These are phyloP conservation scores for Athalia cordata DNA, from an alignment of 2,888 invertebrate genomes.

Conservation along the genomic window DNA sequence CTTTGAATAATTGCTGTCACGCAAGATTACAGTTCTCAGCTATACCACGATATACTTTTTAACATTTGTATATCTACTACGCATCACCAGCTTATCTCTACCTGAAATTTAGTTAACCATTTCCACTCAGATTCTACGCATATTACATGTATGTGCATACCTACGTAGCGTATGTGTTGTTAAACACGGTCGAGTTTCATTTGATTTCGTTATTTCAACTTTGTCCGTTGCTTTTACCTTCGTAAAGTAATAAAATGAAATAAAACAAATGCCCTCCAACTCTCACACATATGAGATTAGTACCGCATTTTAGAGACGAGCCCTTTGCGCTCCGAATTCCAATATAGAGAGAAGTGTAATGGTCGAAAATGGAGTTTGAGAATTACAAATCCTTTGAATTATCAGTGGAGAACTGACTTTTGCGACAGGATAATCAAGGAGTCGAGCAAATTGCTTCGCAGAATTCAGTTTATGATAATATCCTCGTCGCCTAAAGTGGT, in stretches of 20 bases:
- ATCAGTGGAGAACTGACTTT: conserved; percentile 22
- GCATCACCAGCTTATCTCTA: background rate
- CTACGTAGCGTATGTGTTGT: too few relatives aligned
- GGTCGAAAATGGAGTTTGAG: conserved; percentile 33
- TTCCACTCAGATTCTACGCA: background rate
- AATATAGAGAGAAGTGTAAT: conserved; percentile 14
- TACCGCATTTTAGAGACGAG: too few relatives aligned
- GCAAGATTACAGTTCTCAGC: conserved; percentile 20
- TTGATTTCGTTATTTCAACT: too few relatives aligned
- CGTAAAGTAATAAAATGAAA: too few relatives aligned
- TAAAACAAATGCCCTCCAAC: too few relatives aligned
- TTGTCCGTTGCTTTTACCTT: too few relatives aligned
- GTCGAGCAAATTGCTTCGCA: conserved; percentile 1
- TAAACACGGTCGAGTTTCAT: too few relatives aligned
- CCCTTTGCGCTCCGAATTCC: too few relatives aligned
- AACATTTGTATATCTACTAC: too few relatives aligned
- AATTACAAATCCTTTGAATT: conserved; percentile 35
- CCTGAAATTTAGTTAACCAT: conserved; percentile 2
- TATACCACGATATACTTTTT: too few relatives aligned
- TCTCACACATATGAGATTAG: too few relatives aligned
- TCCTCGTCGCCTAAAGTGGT: conserved; percentile 22
- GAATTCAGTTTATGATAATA: conserved; percentile 28
- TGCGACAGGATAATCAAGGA: conserved; percentile 39
- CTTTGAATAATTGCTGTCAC: conserved; percentile 29
- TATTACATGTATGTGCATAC: too few relatives aligned